Conservation (phyloP, 2,797 vertebrate species). For the Cirrhinus molitorella region DNA sequence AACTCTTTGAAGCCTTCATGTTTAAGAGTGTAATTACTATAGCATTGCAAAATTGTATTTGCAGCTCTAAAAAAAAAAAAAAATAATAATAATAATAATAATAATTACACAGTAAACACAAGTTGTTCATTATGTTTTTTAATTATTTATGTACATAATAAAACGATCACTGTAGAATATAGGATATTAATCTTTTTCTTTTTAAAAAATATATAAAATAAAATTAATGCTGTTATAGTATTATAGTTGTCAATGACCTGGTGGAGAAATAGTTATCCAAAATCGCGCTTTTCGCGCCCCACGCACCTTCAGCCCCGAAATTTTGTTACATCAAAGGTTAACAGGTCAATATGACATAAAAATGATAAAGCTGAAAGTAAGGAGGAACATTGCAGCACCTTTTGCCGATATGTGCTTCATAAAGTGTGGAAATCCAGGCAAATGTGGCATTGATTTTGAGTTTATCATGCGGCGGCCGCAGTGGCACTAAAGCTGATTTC, state of each 20-base stretch:
- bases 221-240: not conserved
- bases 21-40: too few species aligned
- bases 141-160: not conserved
- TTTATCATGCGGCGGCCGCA: constrained; percentile 77
- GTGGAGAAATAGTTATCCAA: constrained; percentile 47
- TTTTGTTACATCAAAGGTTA: constrained; percentile 65
- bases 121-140: not conserved
- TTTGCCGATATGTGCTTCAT: constrained; percentile 78
- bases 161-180: not conserved
- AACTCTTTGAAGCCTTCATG: too few species aligned
- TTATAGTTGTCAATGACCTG: not conserved
- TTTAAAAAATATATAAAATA: not conserved
- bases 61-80: not conserved
- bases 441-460: constrained; percentile 87
- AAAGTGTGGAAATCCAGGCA: constrained; percentile 78
- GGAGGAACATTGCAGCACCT: constrained; percentile 69
- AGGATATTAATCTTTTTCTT: not conserved
- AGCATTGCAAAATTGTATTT: not conserved
- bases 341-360: constrained; percentile 78
- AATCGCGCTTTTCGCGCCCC: constrained; percentile 71
- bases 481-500: constrained; percentile 85
- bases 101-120: not conserved
- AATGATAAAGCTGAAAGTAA: constrained; percentile 79
- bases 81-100: too few species aligned
- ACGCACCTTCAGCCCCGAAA: constrained; percentile 37